phyloP scores from a whole-genome alignment of 1,140 invertebrate genomes.

The Drosophila burlai region DNA sequence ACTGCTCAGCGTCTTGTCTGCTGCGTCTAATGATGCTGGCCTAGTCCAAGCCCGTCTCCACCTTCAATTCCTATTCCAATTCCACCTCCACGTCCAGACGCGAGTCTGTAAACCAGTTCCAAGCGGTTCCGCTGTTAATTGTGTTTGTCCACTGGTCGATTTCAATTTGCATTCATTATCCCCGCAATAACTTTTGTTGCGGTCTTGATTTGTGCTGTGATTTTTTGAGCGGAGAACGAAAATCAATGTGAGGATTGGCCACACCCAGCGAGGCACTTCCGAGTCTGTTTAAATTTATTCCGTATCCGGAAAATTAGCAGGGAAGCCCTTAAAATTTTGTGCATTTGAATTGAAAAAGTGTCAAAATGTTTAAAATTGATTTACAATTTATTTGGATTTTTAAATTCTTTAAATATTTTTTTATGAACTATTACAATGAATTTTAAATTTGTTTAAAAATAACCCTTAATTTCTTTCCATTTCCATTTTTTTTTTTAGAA shows the following conservation, averaged over 20 bases:
- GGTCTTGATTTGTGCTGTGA: constrained; percentile 22
- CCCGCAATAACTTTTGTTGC: constrained; percentile 13
- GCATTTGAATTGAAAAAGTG: neutral
- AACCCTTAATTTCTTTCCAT: neutral
- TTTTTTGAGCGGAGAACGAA: constrained; percentile 14
- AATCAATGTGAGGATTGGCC: neutral
- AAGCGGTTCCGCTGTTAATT: constrained; percentile 53
- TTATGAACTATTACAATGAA: neutral
- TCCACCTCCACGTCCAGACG: constrained; percentile 13
- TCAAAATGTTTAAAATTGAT: too few species aligned
- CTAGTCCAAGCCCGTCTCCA: constrained; percentile 13
- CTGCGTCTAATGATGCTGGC: constrained; percentile 1
- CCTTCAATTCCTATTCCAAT: neutral
- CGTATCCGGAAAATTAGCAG: neutral
- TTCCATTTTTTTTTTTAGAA: constrained; percentile 60
- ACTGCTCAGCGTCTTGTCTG: constrained; percentile 7
- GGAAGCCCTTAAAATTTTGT: neutral
- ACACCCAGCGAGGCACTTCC: constrained; percentile 6
- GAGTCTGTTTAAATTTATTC: neutral
- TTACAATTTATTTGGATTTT: neutral
- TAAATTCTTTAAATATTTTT: neutral
- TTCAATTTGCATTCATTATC: constrained; percentile 63
- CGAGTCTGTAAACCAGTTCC: constrained; percentile 49
- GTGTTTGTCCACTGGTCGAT: constrained; percentile 44
- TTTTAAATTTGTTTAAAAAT: neutral